Evolutionary conservation across 2,888 invertebrate genomes (phyloP), one percentile per base, ranked within the genome.

Genomic region (Salticus scenicus): DNA sequence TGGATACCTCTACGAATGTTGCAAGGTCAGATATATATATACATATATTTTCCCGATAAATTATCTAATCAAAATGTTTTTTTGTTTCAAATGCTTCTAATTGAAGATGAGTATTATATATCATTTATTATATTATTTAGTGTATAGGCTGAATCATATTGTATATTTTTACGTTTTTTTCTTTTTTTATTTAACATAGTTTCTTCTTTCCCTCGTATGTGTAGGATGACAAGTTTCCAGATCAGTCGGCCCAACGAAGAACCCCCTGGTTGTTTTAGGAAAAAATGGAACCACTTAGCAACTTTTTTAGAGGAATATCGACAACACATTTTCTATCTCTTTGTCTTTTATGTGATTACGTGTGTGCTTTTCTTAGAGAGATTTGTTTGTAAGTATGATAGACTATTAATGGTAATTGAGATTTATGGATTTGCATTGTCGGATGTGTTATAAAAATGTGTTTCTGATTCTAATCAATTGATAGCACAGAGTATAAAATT

Each of bases 291-390:
- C 90, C 94, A 94, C 72, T 92, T 97, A 31, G 96, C 96, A 2
- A 98, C 98, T 0, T 98, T 96, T 91, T 92, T 98, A 84, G 98
- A 98, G 92, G 98, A 98, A 91, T 97, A 98, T 91, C 93, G 98
- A 17, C 98, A 98, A 90, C 98, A 98, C 90, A 97, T 98, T 87
- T 97, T 98, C 91, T 98, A 98, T 91, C 92, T 98, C 41, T 97
- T 98, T 91, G 93, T 98, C 8, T 98, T 98, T 92, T 98, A 97
- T 90, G 96, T 98, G n/a, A 94, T 97, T 67, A 98, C 97, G 1
- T 96, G 97, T 88, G 96, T 95, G 0, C 91, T 98, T n/a, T 98
- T 98, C 90, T 95, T 98, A 10, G 98, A 98, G 91, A 93, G 98
- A 90, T 98, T 98, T 90, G 97, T 98, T 79, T 97, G 95, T 95